phyloP scores from a whole-genome alignment of 2,888 invertebrate genomes.

The Galerucella pusilla region DNA sequence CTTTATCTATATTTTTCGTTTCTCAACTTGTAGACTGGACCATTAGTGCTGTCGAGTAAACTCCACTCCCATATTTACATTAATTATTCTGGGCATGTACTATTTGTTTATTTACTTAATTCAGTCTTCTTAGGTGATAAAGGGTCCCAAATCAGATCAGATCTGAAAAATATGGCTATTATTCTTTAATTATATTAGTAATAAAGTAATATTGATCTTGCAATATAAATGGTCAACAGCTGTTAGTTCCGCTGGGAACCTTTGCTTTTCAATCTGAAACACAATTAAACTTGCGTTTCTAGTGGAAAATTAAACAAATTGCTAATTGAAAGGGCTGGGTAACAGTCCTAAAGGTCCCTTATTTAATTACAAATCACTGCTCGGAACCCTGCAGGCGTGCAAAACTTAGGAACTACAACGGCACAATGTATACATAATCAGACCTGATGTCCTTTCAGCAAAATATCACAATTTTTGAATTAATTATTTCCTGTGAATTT shows the following conservation, averaged over 20 bases:
- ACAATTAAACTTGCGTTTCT: neutral
- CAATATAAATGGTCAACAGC: neutral
- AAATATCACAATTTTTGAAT: neutral
- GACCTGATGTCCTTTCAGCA: neutral
- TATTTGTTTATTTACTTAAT: no score
- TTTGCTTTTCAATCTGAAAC: neutral
- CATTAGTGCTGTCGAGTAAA: no score
- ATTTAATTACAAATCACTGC: neutral
- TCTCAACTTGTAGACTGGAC: no score
- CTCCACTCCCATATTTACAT: no score
- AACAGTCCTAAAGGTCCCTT: neutral
- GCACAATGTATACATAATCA: slow-evolving; percentile 1
- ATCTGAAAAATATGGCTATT: no score
- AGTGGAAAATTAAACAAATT: slow-evolving; percentile 4
- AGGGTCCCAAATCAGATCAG: no score
- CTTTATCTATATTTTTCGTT: no score
- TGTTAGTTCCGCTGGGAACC: neutral
- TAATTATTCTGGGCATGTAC: no score
- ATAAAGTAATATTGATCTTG: neutral
- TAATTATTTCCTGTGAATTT: no score
- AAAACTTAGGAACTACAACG: neutral
- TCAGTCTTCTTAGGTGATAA: no score
- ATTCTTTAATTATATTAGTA: neutral
- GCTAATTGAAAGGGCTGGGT: slow-evolving; percentile 9
- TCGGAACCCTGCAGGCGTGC: neutral